Base-by-base conservation (phyloP, 2,113 vertebrate genomes). In the Canis aureus region DNA sequence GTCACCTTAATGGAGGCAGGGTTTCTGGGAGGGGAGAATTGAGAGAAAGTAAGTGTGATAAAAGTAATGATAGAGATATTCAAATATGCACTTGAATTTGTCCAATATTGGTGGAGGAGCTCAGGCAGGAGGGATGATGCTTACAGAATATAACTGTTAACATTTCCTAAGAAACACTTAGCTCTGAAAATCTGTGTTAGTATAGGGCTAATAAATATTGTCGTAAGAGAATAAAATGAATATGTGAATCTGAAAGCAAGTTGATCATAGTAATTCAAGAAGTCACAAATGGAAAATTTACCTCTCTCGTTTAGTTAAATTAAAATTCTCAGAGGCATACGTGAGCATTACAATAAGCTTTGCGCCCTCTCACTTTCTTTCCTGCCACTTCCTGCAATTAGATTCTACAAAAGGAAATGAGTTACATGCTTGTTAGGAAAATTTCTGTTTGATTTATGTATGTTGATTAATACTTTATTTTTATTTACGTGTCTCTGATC, bases 401-500 rank as follows among this genome's bases (percentile, higher is more conserved):
- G 29, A 73, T 10, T 60, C 32, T 73, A 19, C 11, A 32, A 91
- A 64, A 93, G 35, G 27, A 98, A 80, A 62, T 13, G 15, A 94
- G 43, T 95, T 74, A 73, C 43, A 74, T 27, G 25, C 29, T 57
- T 32, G 51, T 78, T 73, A 81, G 71, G 76, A 69, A 87, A 82
- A 16, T 29, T 17, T 66, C 49, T 69, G 49, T 87, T 43, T 73
- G 60, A 25, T 92, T 94, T 94, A 74, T 80, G 89, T 85, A 55
- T 71, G 25, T 62, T 23, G n/a, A 71, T 88, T 79, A 60, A 60
- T 57, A 35, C 20, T 91, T 93, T 32, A 60, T 95, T 96, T 97
- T 91, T 66, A 95, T 83, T 95, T 95, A 66, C 1, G 25, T 20
- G 32, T 32, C 51, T 97, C 60, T 7, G 16, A 16, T 88, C 55